These are phyloP conservation scores for Chrysocyon brachyurus DNA, from an alignment of 2,797 vertebrate genomes.

Conservation along the genomic window DNA sequence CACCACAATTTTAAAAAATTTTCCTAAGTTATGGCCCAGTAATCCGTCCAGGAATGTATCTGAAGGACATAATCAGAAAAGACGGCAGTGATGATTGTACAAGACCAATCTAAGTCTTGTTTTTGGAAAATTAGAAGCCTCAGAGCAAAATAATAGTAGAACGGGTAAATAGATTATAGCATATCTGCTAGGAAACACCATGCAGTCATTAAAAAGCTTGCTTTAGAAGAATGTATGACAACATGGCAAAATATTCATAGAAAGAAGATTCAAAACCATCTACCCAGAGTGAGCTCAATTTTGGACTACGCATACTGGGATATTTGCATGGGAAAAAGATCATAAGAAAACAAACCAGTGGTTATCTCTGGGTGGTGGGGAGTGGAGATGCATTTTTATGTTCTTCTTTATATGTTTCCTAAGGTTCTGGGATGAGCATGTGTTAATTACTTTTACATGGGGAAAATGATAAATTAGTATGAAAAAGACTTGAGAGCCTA, in stretches of 20 bases:
- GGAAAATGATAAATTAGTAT: slow-evolving; percentile 3
- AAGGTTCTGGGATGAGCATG: background rate
- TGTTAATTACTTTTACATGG: slow-evolving; percentile 38
- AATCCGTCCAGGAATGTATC: background rate
- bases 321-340: background rate
- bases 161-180: background rate
- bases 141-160: background rate
- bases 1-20: background rate
- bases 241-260: background rate
- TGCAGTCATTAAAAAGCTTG: background rate
- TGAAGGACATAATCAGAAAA: slow-evolving; percentile 15
- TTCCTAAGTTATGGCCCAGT: background rate
- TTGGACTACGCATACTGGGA: background rate
- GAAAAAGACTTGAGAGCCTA: background rate
- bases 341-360: background rate
- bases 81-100: background rate
- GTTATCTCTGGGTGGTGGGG: background rate
- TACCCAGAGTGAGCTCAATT: background rate
- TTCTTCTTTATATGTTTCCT: background rate
- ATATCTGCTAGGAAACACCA: background rate
- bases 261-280: background rate
- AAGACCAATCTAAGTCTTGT: slow-evolving; percentile 13
- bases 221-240: background rate
- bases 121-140: slow-evolving; percentile 17
- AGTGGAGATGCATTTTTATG: background rate